phyloP scores from a whole-genome alignment of 2,888 invertebrate species.

The Strigamia transsilvanica region DNA sequence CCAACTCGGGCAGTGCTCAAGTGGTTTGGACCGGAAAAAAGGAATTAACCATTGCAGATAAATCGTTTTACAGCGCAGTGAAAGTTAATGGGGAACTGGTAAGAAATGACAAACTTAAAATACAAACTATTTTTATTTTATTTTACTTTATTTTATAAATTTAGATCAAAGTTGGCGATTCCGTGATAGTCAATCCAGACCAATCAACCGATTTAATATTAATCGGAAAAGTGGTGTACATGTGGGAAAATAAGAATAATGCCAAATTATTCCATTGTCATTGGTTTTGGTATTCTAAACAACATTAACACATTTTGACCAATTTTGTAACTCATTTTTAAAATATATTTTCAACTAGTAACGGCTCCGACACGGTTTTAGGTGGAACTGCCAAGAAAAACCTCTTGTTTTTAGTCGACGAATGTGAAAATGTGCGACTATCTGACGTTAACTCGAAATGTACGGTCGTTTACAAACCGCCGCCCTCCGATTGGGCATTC shows the following conservation, averaged over 20 bases:
- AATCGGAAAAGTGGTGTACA: too few species aligned
- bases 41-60: neutral
- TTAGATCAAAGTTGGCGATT: neutral
- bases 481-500: neutral
- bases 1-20: neutral
- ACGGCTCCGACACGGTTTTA: neutral
- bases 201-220: too few species aligned
- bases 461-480: neutral
- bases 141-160: neutral
- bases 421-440: neutral
- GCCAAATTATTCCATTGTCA: too few species aligned
- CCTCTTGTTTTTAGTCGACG: neutral
- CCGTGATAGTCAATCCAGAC: neutral
- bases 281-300: too few species aligned
- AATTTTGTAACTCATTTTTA: neutral
- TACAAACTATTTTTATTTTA: too few species aligned
- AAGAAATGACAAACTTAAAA: neutral
- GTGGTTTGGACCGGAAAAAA: neutral
- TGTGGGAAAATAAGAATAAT: too few species aligned
- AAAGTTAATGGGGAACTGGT: slow-evolving; percentile 5
- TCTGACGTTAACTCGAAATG: neutral
- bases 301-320: too few species aligned
- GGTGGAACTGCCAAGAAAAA: neutral
- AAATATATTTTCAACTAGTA: neutral
- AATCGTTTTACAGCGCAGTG: neutral